These are phyloP conservation scores for Apotomis turbidana DNA, from an alignment of 2,888 invertebrate species.

Conservation along the genomic window DNA sequence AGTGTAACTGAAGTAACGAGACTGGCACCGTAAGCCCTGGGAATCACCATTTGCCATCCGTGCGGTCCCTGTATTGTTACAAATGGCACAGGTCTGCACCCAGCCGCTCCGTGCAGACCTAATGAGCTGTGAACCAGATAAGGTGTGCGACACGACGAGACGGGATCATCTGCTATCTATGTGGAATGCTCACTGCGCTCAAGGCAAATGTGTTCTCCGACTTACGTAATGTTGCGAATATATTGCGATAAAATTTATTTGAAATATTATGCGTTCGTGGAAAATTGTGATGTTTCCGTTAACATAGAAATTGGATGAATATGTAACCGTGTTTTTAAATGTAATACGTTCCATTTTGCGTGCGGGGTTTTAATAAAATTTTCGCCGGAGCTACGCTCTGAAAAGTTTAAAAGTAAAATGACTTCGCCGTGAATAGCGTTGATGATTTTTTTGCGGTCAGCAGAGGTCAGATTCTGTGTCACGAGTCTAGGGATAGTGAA, in stretches of 20 bases:
- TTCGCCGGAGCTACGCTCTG: background rate
- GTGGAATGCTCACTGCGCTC: slow-evolving; percentile 66
- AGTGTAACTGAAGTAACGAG: slow-evolving; percentile 62
- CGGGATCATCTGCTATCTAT: slow-evolving; percentile 75
- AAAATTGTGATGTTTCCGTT: background rate
- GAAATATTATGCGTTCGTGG: background rate
- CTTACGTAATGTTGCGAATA: slow-evolving; percentile 49
- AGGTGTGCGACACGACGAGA: slow-evolving; percentile 72
- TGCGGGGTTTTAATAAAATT: background rate
- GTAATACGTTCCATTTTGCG: background rate
- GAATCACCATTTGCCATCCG: slow-evolving; percentile 75
- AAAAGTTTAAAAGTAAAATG: background rate
- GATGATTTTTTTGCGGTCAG: background rate
- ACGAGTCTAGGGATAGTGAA: slow-evolving; percentile 66
- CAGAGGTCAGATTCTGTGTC: slow-evolving; percentile 54
- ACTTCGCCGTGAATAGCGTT: slow-evolving; percentile 9
- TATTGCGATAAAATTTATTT: slow-evolving; percentile 13
- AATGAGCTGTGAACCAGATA: slow-evolving; percentile 85
- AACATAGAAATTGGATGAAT: background rate
- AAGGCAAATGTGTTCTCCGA: slow-evolving; percentile 46
- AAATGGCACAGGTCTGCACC: slow-evolving; percentile 76
- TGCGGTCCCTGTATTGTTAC: slow-evolving; percentile 77
- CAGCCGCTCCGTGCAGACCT: slow-evolving; percentile 72
- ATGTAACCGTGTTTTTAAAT: background rate
- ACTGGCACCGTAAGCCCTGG: slow-evolving; percentile 68